Base-by-base conservation (phyloP, 2,888 invertebrate species). In the Ypsolopha scabrella region DNA sequence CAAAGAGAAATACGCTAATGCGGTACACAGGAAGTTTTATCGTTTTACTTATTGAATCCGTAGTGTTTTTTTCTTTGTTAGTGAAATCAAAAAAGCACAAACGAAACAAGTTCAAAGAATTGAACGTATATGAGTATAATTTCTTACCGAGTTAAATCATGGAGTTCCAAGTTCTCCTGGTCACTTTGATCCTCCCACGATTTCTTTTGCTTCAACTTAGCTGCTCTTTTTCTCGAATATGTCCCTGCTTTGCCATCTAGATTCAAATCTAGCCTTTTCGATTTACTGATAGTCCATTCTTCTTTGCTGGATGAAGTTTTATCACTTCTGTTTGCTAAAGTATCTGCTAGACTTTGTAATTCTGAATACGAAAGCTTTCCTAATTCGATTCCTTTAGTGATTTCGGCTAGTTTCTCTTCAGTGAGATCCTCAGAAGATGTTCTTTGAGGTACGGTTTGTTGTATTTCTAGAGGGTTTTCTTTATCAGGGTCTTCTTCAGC, bases 121-220 rank as follows among this genome's bases (percentile, higher is more conserved):
- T 24, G 43, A 43, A 44, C 6, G 14, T 44, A 44, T 14, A 6
- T 24, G 10, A 24, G n/a, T 24, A 44, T 45, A 24, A 6, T 24
- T 7, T 44, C 38, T 56, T 62, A 82, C 87, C 87, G 72, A 3
- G 91, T 90, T 24, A 92, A 74, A 58, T 92, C 92, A 60, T 90
- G 89, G 62, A 92, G 79, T 62, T 92, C 91, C 64, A 91, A 82
- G 13, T 88, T 89, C 60, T 93, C 93, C 58, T 90, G 90, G 60
- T 91, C 90, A 53, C 90, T 90, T 55, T 90, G 90, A 56, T 92
- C 91, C 57, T 93, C 92, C 92, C 92, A 93, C 6, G 92, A 91
- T 57, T 88, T 86, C 39, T 88, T 81, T 54, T 88, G 88, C 52
- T 78, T 80, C 35, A 88, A 60, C 55, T 82, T 87, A 1, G 80